These are phyloP conservation scores for Stigmatopora nigra DNA, from an alignment of 2,113 vertebrate genomes.

Conservation along the genomic window DNA sequence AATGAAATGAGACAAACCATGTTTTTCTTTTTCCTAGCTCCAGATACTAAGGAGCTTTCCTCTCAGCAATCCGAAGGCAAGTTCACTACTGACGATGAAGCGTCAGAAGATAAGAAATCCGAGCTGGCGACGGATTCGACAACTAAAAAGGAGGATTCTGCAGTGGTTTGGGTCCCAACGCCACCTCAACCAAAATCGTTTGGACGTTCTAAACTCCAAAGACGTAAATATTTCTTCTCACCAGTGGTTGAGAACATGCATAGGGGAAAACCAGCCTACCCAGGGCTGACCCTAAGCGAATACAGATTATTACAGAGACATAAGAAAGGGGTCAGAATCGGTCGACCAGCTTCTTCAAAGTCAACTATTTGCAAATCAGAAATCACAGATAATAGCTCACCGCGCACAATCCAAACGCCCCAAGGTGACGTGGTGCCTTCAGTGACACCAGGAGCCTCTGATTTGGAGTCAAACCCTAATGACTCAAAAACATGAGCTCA, in stretches of 20 bases:
- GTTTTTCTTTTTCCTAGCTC: not conserved
- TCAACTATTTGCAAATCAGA: conserved; percentile 6
- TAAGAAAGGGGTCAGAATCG: not conserved
- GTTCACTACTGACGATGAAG: not conserved
- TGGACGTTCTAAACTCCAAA: not conserved
- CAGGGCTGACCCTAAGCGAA: conserved; percentile 1
- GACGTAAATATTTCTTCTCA: conserved; percentile 4
- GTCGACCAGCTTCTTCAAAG: not conserved
- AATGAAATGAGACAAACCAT: not conserved
- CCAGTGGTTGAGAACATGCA: conserved; percentile 7
- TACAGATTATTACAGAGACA: conserved; percentile 1
- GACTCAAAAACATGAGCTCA: not conserved
- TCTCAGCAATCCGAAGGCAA: not conserved
- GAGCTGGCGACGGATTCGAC: not conserved
- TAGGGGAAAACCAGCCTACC: conserved; percentile 6
- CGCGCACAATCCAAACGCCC: not conserved
- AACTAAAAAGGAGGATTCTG: not conserved
- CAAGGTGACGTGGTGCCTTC: not conserved
- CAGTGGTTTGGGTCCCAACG: conserved; percentile 4
- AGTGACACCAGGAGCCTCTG: not conserved
- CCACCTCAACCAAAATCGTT: not conserved
- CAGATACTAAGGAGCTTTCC: not conserved
- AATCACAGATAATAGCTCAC: not conserved
- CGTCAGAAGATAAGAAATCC: not conserved
- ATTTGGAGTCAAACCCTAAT: conserved; percentile 2